phyloP scores from a whole-genome alignment of 1,140 invertebrate genomes.

The Drosophila pectinifera region DNA sequence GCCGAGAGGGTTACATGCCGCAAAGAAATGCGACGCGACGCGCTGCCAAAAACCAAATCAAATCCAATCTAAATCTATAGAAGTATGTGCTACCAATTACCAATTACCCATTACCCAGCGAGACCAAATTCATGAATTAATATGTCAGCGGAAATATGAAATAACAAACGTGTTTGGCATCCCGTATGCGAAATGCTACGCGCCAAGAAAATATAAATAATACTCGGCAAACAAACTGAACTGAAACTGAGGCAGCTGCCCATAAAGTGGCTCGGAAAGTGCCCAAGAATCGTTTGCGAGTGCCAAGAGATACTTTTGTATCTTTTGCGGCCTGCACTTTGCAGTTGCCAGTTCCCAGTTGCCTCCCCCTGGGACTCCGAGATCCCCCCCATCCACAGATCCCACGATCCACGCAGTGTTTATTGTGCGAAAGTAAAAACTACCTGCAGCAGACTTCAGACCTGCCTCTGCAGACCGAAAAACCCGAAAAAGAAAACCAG shows the following conservation, averaged over 20 bases:
- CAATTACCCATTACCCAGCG: conserved; percentile 11
- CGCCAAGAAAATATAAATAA: conserved; percentile 70
- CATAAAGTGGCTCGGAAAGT: conserved; percentile 47
- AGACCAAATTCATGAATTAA: conserved; percentile 55
- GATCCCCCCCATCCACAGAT: neutral
- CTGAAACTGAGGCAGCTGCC: conserved; percentile 18
- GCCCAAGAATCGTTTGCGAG: conserved; percentile 39
- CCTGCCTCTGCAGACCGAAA: conserved; percentile 32
- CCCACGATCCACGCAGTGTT: conserved; percentile 26
- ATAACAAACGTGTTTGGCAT: conserved; percentile 74
- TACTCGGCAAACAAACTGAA: conserved; percentile 51
- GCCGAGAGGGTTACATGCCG: too few species aligned
- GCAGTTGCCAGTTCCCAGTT: conserved; percentile 46
- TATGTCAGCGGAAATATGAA: conserved; percentile 74
- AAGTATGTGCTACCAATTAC: conserved; percentile 59
- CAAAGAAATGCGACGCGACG: conserved; percentile 76
- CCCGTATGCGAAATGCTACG: conserved; percentile 56
- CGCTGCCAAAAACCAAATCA: conserved; percentile 37
- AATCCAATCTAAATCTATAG: conserved; percentile 42
- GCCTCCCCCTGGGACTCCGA: conserved; percentile 8
- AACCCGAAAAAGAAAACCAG: conserved; percentile 66
- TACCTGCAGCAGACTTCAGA: conserved; percentile 70
- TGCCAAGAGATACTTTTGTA: conserved; percentile 72
- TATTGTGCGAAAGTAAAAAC: conserved; percentile 82
- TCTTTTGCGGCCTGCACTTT: conserved; percentile 65